Evolutionary conservation across 2,797 vertebrate species (phyloP).

Genomic region (Cossypha niveicapilla): DNA sequence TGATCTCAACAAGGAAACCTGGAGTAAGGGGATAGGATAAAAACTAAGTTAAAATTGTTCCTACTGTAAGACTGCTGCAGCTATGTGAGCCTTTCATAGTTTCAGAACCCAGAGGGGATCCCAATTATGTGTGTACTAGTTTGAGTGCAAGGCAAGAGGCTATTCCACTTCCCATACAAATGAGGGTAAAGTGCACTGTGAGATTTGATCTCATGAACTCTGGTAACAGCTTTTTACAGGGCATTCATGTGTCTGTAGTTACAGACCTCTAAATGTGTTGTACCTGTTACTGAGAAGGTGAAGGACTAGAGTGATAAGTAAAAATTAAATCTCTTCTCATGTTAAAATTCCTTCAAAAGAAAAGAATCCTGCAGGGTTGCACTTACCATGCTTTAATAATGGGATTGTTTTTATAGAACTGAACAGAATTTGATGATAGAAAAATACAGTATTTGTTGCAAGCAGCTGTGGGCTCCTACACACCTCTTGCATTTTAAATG

Average conservation of each 20-base stretch:
- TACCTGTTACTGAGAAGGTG: background rate
- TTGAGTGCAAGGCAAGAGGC: background rate
- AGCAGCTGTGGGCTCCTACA: background rate
- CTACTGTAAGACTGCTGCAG: background rate
- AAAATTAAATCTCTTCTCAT: background rate
- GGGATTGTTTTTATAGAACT: background rate
- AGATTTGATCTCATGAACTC: background rate
- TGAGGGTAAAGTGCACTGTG: background rate
- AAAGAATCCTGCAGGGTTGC: background rate
- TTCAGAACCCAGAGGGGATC: background rate
- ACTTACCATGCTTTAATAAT: background rate
- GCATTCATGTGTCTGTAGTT: background rate
- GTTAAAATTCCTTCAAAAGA: background rate
- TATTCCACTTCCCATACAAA: background rate
- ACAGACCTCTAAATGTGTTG: background rate
- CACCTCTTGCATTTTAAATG: background rate
- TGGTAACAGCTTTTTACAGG: background rate
- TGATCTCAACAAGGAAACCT: background rate
- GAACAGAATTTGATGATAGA: background rate
- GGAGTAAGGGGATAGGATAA: background rate
- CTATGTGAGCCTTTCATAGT: background rate
- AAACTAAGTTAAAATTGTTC: background rate
- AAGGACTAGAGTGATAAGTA: background rate
- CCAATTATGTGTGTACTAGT: background rate
- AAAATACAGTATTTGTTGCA: background rate